phyloP scores from a whole-genome alignment of 2,797 vertebrate species.

The Sitta carolinensis region DNA sequence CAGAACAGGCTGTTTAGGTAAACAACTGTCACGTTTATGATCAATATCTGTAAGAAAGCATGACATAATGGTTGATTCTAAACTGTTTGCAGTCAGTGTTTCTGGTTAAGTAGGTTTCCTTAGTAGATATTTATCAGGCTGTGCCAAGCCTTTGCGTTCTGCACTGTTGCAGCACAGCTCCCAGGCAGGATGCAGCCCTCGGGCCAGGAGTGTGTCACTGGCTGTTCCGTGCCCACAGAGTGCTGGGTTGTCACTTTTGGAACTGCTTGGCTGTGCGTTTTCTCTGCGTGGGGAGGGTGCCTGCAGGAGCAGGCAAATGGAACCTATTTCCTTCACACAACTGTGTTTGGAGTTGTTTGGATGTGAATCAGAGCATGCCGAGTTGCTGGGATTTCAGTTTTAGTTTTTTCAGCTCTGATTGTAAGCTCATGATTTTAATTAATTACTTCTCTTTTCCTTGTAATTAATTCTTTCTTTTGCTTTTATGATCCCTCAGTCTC shows the following conservation, averaged over 20 bases:
- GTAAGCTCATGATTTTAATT: not conserved
- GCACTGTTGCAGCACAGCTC: not conserved
- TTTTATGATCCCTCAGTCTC: not conserved
- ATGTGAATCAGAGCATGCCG: not conserved
- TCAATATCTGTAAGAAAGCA: not conserved
- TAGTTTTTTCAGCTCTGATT: not conserved
- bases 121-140: not conserved
- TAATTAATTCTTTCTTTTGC: not conserved
- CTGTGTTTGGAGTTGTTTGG: not conserved
- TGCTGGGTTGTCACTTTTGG: not conserved
- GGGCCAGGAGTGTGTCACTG: not conserved
- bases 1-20: not conserved
- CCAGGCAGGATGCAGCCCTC: not conserved
- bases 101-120: not conserved
- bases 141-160: not conserved
- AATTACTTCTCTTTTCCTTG: not conserved
- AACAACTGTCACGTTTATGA: fast-evolving
- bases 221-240: not conserved
- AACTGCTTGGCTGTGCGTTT: not conserved
- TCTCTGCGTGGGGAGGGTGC: not conserved
- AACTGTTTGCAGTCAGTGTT: not conserved
- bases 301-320: not conserved
- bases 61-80: not conserved
- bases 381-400: not conserved
- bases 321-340: not conserved